A percentile compares a stretch with the other conserved stretches of the same genome.
Evolutionary conservation across 2,888 invertebrate species (phyloP).

Genomic region (Plusia festucae): DNA sequence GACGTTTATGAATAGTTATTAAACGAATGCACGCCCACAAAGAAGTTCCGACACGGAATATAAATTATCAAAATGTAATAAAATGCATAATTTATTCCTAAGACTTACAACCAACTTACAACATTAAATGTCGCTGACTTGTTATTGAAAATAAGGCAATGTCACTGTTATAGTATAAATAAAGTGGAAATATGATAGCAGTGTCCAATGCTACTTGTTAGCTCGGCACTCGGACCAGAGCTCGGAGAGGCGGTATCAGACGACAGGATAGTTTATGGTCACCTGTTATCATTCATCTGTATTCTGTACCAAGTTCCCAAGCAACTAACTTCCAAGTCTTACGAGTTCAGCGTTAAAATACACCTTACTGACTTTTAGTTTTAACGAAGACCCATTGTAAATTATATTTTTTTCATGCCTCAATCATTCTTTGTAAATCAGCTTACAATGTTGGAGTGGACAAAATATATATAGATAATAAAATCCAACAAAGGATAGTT

Average conservation of each 20-base stretch:
- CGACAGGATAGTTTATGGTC: constrained; percentile 81
- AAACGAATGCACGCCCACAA: constrained; percentile 28
- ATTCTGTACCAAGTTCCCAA: constrained; percentile 60
- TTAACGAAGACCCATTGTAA: constrained; percentile 25
- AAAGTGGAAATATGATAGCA: constrained; percentile 15
- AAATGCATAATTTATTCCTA: background rate
- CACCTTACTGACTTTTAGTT: constrained; percentile 18
- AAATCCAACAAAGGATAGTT: background rate
- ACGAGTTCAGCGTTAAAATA: constrained; percentile 37
- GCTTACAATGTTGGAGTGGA: background rate
- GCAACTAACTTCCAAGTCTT: constrained; percentile 49
- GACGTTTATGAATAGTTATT: constrained; percentile 48
- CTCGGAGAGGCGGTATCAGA: constrained; percentile 63
- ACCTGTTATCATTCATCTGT: constrained; percentile 79
- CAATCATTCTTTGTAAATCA: constrained; percentile 17
- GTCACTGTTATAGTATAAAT: background rate
- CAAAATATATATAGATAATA: background rate
- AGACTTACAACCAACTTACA: too few relatives aligned
- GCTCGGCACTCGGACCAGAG: constrained; percentile 23
- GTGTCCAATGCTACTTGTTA: constrained; percentile 39
- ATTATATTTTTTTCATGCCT: constrained; percentile 10
- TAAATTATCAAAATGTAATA: constrained; percentile 25
- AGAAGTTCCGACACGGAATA: constrained; percentile 24
- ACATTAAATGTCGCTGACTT: background rate
- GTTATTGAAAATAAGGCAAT: constrained; percentile 12